Conservation (phyloP, 2,888 invertebrate genomes). For the Oligia fasciuncula region DNA sequence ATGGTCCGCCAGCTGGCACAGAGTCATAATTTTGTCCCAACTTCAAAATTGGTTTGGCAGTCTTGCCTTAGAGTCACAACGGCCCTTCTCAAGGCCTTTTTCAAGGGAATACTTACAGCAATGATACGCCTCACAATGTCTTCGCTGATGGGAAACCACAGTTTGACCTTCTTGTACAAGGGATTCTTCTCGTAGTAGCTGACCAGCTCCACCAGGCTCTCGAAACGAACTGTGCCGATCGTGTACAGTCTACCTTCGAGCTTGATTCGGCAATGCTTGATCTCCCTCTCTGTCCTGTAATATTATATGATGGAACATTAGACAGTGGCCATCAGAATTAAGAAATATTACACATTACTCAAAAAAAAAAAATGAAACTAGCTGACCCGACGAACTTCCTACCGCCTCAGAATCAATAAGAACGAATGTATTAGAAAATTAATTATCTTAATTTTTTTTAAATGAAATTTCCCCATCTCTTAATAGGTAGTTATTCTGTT, state of each 20-base stretch:
- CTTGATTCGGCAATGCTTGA: slow-evolving; percentile 99
- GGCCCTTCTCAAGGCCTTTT: background rate
- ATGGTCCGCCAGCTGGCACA: background rate
- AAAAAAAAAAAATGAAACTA: background rate
- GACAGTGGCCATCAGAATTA: background rate
- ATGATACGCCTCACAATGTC: slow-evolving; percentile 92
- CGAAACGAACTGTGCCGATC: slow-evolving; percentile 97
- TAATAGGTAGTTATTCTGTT: too few relatives aligned
- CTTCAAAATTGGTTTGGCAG: background rate
- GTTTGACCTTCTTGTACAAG: slow-evolving; percentile 96
- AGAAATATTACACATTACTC: background rate
- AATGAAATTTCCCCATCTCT: too few relatives aligned
- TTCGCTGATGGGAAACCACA: slow-evolving; percentile 95
- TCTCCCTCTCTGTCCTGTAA: slow-evolving; percentile 96
- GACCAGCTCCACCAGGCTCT: slow-evolving; percentile 98
- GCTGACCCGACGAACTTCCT: too few relatives aligned
- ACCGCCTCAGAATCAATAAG: too few relatives aligned
- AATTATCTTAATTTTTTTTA: too few relatives aligned
- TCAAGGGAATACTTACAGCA: slow-evolving; percentile 87
- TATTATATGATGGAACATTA: slow-evolving; percentile 14
- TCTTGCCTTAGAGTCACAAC: background rate
- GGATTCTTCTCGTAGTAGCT: slow-evolving; percentile 97
- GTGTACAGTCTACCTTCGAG: slow-evolving; percentile 97
- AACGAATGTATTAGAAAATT: too few relatives aligned
- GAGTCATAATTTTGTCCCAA: background rate